A percentile compares a stretch with the other conserved stretches of the same genome.
Evolutionary conservation across 1,140 invertebrate species (phyloP).

Genomic region (Dufourea novaeangliae): DNA sequence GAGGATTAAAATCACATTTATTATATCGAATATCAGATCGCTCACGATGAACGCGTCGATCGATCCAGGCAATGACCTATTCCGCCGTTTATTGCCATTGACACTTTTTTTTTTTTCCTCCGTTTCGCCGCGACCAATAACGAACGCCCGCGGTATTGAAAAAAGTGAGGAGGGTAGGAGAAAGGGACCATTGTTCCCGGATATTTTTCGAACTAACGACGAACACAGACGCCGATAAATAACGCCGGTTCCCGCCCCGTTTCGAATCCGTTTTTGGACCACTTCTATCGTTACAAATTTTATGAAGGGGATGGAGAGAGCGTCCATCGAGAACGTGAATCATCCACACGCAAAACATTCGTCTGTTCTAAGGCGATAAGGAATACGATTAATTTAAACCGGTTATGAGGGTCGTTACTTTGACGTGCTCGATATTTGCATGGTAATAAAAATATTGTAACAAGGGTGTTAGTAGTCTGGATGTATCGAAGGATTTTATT

Average conservation of each 20-base stretch:
- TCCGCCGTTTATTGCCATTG: constrained; percentile 33
- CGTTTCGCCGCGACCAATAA: constrained; percentile 7
- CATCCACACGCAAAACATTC: background rate
- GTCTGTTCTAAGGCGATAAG: background rate
- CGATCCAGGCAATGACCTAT: constrained; percentile 33
- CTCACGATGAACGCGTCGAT: constrained; percentile 21
- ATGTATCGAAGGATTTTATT: background rate
- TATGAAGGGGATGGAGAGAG: background rate
- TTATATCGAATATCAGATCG: background rate
- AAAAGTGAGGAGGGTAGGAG: background rate
- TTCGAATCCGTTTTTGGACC: constrained; percentile 18
- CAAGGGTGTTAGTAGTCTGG: background rate
- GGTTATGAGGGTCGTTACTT: too few species aligned
- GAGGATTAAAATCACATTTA: constrained; percentile 37
- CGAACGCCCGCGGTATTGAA: constrained; percentile 19
- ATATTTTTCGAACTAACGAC: constrained; percentile 46
- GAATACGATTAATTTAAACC: background rate
- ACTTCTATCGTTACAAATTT: constrained; percentile 11
- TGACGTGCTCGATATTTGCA: background rate
- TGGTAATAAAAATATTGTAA: constrained; percentile 3
- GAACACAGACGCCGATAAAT: constrained; percentile 25
- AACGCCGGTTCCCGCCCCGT: background rate
- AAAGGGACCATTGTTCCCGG: constrained; percentile 29
- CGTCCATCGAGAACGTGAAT: constrained; percentile 1
- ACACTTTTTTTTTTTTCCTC: constrained; percentile 25